A percentile compares a stretch with the other conserved stretches of the same genome.
Conservation (phyloP, 2,113 vertebrate genomes). For the Struthidea cinerea region DNA sequence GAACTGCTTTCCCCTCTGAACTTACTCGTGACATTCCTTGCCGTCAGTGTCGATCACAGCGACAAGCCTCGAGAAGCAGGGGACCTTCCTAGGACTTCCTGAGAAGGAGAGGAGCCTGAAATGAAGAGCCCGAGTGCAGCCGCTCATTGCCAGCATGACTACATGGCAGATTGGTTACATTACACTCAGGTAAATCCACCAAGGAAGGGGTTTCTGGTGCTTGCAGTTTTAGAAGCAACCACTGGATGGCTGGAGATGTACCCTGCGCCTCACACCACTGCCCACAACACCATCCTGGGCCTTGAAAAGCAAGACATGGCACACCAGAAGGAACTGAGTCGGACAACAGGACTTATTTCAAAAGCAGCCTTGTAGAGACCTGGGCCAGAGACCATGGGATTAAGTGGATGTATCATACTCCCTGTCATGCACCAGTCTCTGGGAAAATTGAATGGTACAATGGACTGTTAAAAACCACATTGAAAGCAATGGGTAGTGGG, state of each 20-base stretch:
- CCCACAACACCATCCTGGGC: background rate
- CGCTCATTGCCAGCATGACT: background rate
- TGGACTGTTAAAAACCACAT: background rate
- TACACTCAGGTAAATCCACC: background rate
- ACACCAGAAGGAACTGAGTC: background rate
- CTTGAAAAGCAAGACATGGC: background rate
- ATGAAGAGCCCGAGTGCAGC: background rate
- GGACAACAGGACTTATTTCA: background rate
- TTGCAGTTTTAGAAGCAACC: background rate
- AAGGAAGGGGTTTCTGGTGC: background rate
- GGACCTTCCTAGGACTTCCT: background rate
- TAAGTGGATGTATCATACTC: background rate
- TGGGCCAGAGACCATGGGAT: background rate
- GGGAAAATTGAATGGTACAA: background rate
- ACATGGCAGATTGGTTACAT: background rate
- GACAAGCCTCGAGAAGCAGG: fast-evolving
- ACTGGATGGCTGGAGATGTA: background rate
- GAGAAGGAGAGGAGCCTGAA: background rate
- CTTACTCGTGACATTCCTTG: too few relatives aligned
- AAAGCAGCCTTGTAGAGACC: background rate
- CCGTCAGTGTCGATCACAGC: too few relatives aligned
- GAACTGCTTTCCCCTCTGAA: too few relatives aligned
- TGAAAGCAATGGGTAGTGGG: background rate
- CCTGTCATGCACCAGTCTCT: background rate
- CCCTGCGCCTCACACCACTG: background rate